These are phyloP conservation scores for Sabatieria punctata DNA, from an alignment of 2,888 invertebrate species.

Conservation along the genomic window DNA sequence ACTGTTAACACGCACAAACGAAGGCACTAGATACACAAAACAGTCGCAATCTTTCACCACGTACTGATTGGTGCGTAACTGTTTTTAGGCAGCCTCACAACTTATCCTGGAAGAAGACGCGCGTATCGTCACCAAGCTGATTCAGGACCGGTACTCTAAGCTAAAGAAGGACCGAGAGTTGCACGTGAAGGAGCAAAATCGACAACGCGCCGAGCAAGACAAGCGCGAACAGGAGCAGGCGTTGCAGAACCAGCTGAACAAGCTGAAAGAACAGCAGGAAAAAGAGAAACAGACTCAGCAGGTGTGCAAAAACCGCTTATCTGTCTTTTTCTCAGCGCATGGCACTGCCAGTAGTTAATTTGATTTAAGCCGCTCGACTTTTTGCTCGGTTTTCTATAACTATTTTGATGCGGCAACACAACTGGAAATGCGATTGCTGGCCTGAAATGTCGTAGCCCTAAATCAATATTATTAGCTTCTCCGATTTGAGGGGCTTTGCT, in stretches of 20 bases:
- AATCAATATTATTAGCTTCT: not conserved
- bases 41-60: too few species aligned
- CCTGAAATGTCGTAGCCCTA: too few species aligned
- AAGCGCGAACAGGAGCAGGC: slow-evolving; percentile 20
- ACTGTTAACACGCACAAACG: too few species aligned
- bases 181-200: slow-evolving; percentile 16
- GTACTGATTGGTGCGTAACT: not conserved
- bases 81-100: not conserved
- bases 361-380: too few species aligned
- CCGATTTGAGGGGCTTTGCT: too few species aligned
- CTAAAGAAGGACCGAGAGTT: slow-evolving; percentile 48
- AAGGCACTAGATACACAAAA: too few species aligned
- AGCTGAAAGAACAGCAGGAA: slow-evolving; percentile 31
- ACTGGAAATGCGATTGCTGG: too few species aligned
- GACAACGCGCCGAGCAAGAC: not conserved
- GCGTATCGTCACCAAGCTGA: slow-evolving; percentile 68
- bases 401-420: too few species aligned
- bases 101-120: slow-evolving; percentile 74
- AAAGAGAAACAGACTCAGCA: slow-evolving; percentile 24
- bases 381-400: too few species aligned
- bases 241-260: slow-evolving; percentile 20
- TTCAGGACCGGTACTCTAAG: slow-evolving; percentile 67
- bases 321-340: slow-evolving; percentile 20
- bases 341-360: slow-evolving; percentile 37
- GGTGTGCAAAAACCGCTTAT: slow-evolving; percentile 17